Evolutionary conservation across 2,113 vertebrate species (phyloP), one percentile per base, ranked within the genome.

Genomic region (Orthonyx spaldingii): DNA sequence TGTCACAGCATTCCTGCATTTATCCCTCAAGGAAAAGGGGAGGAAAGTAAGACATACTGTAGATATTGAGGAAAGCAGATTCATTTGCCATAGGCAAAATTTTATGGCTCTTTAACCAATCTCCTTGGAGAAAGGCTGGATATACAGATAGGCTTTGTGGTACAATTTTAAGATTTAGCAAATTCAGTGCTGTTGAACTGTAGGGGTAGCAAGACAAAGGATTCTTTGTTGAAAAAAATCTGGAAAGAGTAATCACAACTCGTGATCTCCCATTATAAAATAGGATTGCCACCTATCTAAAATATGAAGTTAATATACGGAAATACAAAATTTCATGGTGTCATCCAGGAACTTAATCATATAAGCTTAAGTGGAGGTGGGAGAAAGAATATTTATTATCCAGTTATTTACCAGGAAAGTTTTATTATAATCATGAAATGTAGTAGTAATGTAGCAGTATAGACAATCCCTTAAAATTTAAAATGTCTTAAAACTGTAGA

Each of bases 361-460:
- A 30, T 23, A 8, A 68, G 6, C 22, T 69, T 69, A 78, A 15
- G 37, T 0, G 0, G 7, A 15, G 3, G 15, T 32, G 6, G 32
- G 33, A 52, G 28, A 78, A 57, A 47, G 11, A 35, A 84, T 77
- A 86, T 60, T 76, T 87, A 26, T 59, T 80, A 44, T 37, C 35
- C 4, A 50, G 12, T 69, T 90, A 76, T 90, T 90, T 93, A 57
- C 11, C 11, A 39, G 19, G 33, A 57, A 76, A 20, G 1, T 6
- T 77, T 65, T 80, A 77, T 61, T 84, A 19, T 37, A 70, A 44
- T 41, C 22, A 35, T 72, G 26, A 68, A 83, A 82, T 82, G 12
- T 39, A 72, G 49, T n/a, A 60, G 20, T 65, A 47, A 83, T 49
- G 14, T n/a, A 60, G n/a, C 52, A 87, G 35, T 28, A 56, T 3